Evolutionary conservation across 37 sponge, comb jelly and placozoan genomes (phyloP), one percentile per base, ranked within the genome.

Genomic region (Geodia barretti): DNA sequence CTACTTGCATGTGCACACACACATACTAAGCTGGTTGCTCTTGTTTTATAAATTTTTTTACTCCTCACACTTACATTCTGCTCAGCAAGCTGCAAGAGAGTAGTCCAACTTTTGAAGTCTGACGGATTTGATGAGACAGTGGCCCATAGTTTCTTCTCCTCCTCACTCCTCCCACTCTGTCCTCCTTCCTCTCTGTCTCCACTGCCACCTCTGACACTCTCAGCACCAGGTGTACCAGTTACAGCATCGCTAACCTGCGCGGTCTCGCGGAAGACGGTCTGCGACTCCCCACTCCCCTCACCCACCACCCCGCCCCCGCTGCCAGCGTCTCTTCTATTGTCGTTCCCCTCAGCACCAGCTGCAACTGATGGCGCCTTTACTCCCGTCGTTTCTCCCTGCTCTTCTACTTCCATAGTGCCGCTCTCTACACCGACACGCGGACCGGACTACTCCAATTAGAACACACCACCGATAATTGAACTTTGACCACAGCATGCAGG

Each of bases 31-130:
- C n/a, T n/a, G n/a, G n/a, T n/a, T n/a, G n/a, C n/a, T n/a, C n/a
- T n/a, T 75, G 32, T 42, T 21, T 7, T 3, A 3, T n/a, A 77
- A 14, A 38, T 31, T 2, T 47, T 42, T 2, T 59, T 2, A 25
- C 4, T 73, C 4, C 4, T 30, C 30, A 14, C 11, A 2, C 90
- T 75, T 59, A 90, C 96, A 64, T 93, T 87, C 61, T 88, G 79
- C 38, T 96, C 97, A 34, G 87, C 93, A 30, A 82, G 60, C 61
- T 93, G 93, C 36, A 96, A 80, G 8, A 96, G 87, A 0, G 84
- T 70, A 0, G 88, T 90, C 97, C 97, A 96, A 34, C 83, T 88
- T 31, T 73, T 88, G 62, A 96, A 96, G 74, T 96, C 97, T 61
- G 70, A 41, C 20, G 97, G 93, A 30, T 89, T 78, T 39, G 87